Evolutionary conservation across 2,888 invertebrate species (phyloP), one percentile per base, ranked within the genome.

Genomic region (Eumacrocentrus americanus): DNA sequence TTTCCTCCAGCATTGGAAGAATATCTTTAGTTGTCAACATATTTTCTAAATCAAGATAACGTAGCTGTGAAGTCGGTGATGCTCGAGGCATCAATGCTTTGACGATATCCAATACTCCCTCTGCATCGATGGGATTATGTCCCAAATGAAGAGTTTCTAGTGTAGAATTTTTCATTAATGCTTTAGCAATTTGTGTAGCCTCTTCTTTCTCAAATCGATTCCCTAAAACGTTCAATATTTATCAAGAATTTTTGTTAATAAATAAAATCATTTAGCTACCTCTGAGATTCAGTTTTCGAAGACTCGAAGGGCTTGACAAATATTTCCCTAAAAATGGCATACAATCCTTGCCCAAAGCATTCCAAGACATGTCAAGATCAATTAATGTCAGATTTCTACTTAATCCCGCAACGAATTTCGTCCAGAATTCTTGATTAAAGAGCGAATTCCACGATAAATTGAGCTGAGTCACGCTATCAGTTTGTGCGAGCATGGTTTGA

Each of bases 401-500:
- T 2, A 85, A 67, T 3, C 77, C 82, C 35, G 67, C 67, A 57
- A 80, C 78, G 20, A 85, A 64, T 54, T 62, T 72, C 63, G 76
- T 81, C 65, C 80, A 79, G 16, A 77, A 81, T 76, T 66, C 62
- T n/a, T 50, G 70, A 58, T 81, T 72, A 51, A 78, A 80, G 22
- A 87, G 79, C 40, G 80, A 80, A 72, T 86, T 87, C 84, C 85
- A 84, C 0, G 84, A 82, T 46, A 87, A 75, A 73, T 85, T 81
- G 11, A 87, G 67, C 29, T 78, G 71, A 63, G 81, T 77, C n/a
- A 87, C 67, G 1, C 72, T 72, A 22, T 75, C 75, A 60, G 84
- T 84, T 58, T 80, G 77, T 9, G 64, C 62, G 25, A 84, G 65
- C 70, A 84, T 75, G 35, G 70, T 57, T 42, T 81, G 78, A 20